Percentiles rank a stretch among this genome's conserved stretches.
Evolutionary conservation across 2,888 invertebrate species (phyloP).

Genomic region (Apotomis capreana): DNA sequence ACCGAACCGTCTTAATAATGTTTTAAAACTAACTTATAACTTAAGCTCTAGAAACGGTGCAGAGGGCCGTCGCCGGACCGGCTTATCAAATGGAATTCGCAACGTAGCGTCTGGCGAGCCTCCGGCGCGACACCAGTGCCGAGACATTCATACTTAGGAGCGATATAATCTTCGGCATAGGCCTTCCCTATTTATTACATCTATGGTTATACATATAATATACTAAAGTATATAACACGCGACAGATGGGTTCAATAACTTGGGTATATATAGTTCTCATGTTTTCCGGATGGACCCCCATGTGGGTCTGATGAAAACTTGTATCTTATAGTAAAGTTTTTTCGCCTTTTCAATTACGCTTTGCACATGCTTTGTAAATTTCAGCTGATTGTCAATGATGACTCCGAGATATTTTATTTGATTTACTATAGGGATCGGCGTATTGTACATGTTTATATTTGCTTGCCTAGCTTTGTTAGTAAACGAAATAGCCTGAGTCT

Average conservation of each 20-base stretch:
- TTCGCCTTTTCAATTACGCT: conserved; percentile 31
- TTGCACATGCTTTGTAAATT: conserved; percentile 23
- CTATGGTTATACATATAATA: too few species aligned
- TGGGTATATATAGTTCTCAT: conserved; percentile 32
- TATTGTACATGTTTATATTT: not conserved
- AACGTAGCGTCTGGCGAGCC: too few species aligned
- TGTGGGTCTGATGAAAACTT: conserved; percentile 36
- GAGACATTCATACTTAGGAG: too few species aligned
- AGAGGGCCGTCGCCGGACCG: too few species aligned
- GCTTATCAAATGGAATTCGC: too few species aligned
- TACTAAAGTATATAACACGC: too few species aligned
- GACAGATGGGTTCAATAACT: not conserved
- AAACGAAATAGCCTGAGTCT: conserved; percentile 30
- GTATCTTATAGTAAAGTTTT: conserved; percentile 35
- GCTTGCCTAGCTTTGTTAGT: not conserved
- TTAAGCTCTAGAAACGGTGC: too few species aligned
- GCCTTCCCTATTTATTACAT: too few species aligned
- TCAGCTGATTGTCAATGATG: conserved; percentile 30
- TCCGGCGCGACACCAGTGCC: too few species aligned
- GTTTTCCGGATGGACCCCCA: conserved; percentile 45
- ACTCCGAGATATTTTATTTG: conserved; percentile 41
- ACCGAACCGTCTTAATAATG: too few species aligned
- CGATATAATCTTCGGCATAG: too few species aligned
- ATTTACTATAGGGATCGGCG: not conserved
- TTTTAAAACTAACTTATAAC: too few species aligned